Evolutionary conservation across 2,113 vertebrate genomes (phyloP), one percentile per base, ranked within the genome.

Genomic region (Pseudopodoces humilis): DNA sequence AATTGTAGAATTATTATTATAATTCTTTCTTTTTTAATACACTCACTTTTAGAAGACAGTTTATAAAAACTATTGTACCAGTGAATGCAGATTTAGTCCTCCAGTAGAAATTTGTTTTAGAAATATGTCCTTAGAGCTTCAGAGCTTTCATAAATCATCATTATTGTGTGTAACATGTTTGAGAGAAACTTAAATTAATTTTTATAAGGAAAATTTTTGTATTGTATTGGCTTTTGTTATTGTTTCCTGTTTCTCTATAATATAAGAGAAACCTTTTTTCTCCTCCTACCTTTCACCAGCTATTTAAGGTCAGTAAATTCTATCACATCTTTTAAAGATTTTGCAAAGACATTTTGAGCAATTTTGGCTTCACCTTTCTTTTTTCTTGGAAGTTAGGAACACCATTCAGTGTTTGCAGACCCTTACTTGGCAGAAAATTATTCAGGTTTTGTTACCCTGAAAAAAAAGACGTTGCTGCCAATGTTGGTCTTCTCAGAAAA

Each of bases 251-350:
- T 83, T 41, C 13, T 62, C 33, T 63, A 2, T 21, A 39, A 3
- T 16, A 22, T 33, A 55, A 50, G 6, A 53, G 11, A 82, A 75
- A 53, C 1, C 1, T 5, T 46, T 35, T 24, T 15, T 4, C 20
- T 16, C n/a, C 15, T 23, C 8, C 7, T 4, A 43, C 3, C 4
- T 25, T 8, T 4, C 2, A 3, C 6, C 7, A 74, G 6, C 2
- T n/a, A 19, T n/a, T 9, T 8, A 10, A 25, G 21, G 6, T 28
- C 41, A 53, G 15, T 50, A 62, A 77, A 49, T 86, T 86, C 15
- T 74, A 65, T 10, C 6, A 3, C 4, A 10, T 24, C 28, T 77
- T 69, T 19, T 5, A 74, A 65, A 49, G 35, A 49, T 81, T 91
- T 74, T 84, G 9, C 9, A 76, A 56, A 83, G 24, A 52, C 1